A percentile compares a stretch with the other conserved stretches of the same genome.
phyloP scores from a whole-genome alignment of 2,113 vertebrate genomes.

The Silurus glanis region DNA sequence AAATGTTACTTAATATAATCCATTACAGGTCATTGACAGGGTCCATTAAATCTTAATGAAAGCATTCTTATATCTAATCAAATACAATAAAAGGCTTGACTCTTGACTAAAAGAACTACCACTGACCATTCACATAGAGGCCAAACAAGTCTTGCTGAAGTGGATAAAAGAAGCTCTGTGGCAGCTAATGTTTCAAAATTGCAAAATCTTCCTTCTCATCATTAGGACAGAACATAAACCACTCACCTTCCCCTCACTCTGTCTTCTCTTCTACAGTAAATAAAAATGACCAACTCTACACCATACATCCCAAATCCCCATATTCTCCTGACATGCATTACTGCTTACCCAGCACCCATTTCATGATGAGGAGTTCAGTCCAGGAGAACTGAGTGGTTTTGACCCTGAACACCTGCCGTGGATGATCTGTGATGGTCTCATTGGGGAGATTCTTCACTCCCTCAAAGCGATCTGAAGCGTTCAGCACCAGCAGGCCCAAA shows the following conservation, averaged over 20 bases:
- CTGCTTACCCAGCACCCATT: constrained; percentile 93
- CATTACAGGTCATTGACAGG: neutral
- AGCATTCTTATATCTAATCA: neutral
- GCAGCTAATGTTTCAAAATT: neutral
- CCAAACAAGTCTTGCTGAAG: neutral
- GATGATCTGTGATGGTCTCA: constrained; percentile 93
- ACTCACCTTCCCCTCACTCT: neutral
- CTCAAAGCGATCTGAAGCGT: constrained; percentile 93
- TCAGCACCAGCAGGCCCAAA: constrained; percentile 87
- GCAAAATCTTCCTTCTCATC: neutral
- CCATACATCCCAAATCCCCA: neutral
- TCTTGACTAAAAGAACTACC: neutral
- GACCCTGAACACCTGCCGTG: constrained; percentile 91
- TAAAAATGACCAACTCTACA: neutral
- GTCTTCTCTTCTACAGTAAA: neutral
- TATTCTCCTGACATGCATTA: neutral
- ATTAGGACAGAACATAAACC: neutral
- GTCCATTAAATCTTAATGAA: neutral
- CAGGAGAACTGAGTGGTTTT: constrained; percentile 98
- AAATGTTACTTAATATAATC: neutral
- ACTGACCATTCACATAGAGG: neutral
- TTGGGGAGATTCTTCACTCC: constrained; percentile 95
- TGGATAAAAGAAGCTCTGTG: neutral
- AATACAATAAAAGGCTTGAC: neutral
- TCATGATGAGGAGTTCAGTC: constrained; percentile 98